Conservation (phyloP, 2,797 vertebrate species). For the Psittacula echo region DNA sequence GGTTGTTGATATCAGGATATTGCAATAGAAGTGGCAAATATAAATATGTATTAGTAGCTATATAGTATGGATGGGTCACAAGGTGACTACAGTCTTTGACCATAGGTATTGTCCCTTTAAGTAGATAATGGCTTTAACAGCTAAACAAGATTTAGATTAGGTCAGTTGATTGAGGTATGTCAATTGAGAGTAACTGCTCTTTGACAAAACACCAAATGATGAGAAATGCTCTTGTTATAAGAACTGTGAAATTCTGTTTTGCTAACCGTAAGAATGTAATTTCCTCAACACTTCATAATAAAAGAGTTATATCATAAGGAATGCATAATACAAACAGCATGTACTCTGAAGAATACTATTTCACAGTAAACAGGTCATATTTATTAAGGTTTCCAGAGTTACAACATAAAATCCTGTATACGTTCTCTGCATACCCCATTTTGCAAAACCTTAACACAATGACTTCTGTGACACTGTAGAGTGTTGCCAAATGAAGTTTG, state of each 20-base stretch:
- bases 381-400: not conserved
- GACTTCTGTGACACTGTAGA: not conserved
- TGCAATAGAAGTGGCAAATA: not conserved
- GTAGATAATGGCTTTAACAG: not conserved
- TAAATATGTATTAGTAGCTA: not conserved
- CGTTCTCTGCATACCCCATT: not conserved
- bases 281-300: not conserved
- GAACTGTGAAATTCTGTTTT: not conserved
- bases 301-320: not conserved
- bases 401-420: not conserved
- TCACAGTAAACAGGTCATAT: not conserved
- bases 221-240: not conserved
- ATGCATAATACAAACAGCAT: not conserved
- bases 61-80: not conserved
- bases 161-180: not conserved
- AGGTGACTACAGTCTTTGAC: not conserved
- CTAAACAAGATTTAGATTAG: not conserved
- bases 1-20: not conserved
- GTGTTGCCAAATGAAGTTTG: not conserved
- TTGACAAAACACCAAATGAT: not conserved
- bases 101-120: not conserved
- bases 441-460: not conserved
- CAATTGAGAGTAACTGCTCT: not conserved
- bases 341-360: not conserved
- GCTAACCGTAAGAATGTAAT: not conserved